phyloP scores from a whole-genome alignment of 2,888 invertebrate species.

The Antheraea yamamai region DNA sequence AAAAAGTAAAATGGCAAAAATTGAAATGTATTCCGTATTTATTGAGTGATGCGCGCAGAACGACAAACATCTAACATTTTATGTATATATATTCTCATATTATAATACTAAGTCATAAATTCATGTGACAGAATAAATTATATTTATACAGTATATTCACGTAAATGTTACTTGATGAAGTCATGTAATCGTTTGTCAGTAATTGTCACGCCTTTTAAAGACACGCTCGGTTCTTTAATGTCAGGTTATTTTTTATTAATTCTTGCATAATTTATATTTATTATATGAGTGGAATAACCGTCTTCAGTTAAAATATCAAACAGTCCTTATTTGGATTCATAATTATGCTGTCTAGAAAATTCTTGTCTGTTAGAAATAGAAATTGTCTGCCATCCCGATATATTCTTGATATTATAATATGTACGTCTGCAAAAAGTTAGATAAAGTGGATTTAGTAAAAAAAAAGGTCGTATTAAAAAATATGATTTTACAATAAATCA shows the following conservation, averaged over 20 bases:
- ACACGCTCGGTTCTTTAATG: not conserved
- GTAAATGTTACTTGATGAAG: not conserved
- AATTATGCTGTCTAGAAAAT: not conserved
- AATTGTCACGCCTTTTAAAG: not conserved
- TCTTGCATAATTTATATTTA: not conserved
- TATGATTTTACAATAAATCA: too few relatives aligned
- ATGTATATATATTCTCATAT: too few relatives aligned
- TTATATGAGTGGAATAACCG: not conserved
- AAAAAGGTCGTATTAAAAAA: too few relatives aligned
- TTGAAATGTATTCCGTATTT: too few relatives aligned
- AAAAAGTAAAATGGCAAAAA: too few relatives aligned
- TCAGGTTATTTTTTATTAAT: not conserved
- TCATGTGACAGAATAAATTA: not conserved
- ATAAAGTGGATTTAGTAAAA: too few relatives aligned
- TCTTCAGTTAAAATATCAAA: not conserved
- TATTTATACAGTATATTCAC: too few relatives aligned
- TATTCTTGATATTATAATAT: too few relatives aligned
- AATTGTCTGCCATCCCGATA: too few relatives aligned
- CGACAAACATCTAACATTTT: too few relatives aligned
- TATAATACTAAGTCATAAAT: not conserved
- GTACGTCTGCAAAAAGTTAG: too few relatives aligned
- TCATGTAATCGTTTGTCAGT: not conserved
- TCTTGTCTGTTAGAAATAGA: not conserved
- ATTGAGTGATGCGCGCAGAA: too few relatives aligned
- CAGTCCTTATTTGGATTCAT: not conserved